Evolutionary conservation across 2,113 vertebrate genomes (phyloP).

Genomic region (Campylomormyrus numenius): DNA sequence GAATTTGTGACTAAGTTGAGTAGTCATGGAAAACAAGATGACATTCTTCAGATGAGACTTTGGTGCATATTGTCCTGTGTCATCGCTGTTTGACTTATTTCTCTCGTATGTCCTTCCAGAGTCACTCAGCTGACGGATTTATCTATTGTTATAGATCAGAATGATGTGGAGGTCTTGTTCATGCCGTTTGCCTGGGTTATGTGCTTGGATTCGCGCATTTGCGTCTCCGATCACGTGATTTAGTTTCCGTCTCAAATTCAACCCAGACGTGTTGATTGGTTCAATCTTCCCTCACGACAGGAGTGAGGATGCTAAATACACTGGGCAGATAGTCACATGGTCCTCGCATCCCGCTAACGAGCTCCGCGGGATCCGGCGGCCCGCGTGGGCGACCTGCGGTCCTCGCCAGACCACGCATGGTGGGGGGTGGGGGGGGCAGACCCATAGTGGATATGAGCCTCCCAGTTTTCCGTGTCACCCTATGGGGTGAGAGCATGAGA

Average conservation of each 20-base stretch:
- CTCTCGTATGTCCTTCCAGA: not conserved
- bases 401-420: not conserved
- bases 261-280: not conserved
- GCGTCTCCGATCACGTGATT: not conserved
- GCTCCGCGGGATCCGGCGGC: not conserved
- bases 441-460: not conserved
- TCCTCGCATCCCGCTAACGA: not conserved
- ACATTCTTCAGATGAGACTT: not conserved
- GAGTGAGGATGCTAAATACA: not conserved
- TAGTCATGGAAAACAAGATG: not conserved
- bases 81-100: not conserved
- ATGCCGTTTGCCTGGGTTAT: not conserved
- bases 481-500: not conserved
- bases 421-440: too few species aligned
- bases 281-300: not conserved
- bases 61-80: not conserved
- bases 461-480: not conserved
- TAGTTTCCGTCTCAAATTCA: not conserved
- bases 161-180: not conserved
- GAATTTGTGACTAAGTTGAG: not conserved
- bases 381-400: not conserved
- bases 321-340: not conserved
- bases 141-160: not conserved
- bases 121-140: not conserved
- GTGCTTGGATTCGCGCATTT: not conserved